phyloP scores from a whole-genome alignment of 1,140 invertebrate genomes.

The Drosophila aff. region DNA sequence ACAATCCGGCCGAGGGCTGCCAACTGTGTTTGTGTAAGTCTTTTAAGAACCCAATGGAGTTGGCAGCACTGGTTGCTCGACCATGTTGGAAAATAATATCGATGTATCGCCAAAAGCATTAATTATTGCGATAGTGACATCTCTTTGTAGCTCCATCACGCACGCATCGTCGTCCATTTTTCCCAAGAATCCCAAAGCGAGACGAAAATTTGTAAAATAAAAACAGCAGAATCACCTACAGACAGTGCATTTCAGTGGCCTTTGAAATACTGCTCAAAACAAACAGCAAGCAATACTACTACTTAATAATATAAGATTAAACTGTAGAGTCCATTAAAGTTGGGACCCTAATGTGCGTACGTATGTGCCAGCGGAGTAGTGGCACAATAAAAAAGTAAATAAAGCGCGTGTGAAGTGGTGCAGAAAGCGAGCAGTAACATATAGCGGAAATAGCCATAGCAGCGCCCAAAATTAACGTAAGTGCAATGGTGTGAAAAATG shows the following conservation, averaged over 20 bases:
- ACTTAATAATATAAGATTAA: constrained; percentile 45
- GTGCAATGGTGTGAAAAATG: constrained; percentile 44
- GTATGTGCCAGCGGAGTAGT: constrained; percentile 51
- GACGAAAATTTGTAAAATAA: constrained; percentile 67
- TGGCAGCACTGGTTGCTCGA: neutral
- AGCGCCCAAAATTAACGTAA: constrained; percentile 56
- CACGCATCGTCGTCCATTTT: constrained; percentile 78
- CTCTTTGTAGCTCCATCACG: constrained; percentile 57
- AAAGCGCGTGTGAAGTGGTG: constrained; percentile 78
- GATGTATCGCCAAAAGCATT: neutral
- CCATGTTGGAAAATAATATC: too few relatives aligned
- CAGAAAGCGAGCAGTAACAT: constrained; percentile 48
- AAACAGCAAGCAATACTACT: constrained; percentile 56
- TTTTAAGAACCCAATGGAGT: neutral
- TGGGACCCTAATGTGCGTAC: constrained; percentile 50
- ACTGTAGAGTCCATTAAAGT: constrained; percentile 27
- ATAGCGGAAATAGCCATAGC: constrained; percentile 31
- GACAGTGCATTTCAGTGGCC: constrained; percentile 79
- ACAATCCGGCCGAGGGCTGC: constrained; percentile 41
- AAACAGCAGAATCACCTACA: constrained; percentile 20
- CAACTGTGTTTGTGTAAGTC: neutral
- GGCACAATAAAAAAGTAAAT: constrained; percentile 78
- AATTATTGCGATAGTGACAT: neutral
- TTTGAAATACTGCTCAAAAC: constrained; percentile 77
- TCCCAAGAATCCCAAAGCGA: constrained; percentile 61